A percentile compares a stretch with the other conserved stretches of the same genome.
phyloP scores from a whole-genome alignment of 2,888 invertebrate genomes.

The Rotaria sp. region DNA sequence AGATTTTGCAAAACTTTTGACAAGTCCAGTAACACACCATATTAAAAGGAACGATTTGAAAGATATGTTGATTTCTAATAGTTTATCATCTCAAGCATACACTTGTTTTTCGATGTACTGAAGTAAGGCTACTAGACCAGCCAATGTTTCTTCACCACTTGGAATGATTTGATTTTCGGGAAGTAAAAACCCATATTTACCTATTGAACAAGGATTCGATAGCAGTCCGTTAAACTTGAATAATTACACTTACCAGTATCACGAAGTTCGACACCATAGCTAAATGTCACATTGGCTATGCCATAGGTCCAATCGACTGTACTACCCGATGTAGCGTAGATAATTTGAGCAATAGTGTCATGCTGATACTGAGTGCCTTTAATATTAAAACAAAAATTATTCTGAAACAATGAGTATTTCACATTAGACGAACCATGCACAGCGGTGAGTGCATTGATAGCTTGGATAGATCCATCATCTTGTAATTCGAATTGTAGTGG shows the following conservation, averaged over 20 bases:
- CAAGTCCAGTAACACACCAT: no score
- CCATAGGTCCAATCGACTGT: constrained; percentile 36
- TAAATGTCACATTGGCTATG: constrained; percentile 16
- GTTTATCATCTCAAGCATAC: no score
- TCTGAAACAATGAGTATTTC: background rate
- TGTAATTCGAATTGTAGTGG: constrained; percentile 33
- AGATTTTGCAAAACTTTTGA: no score
- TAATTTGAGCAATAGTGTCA: constrained; percentile 31
- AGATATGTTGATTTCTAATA: no score
- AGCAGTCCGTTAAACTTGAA: background rate
- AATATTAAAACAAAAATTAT: background rate
- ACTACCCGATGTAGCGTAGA: constrained; percentile 34
- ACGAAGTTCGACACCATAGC: constrained; percentile 37
- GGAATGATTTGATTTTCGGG: constrained; percentile 38
- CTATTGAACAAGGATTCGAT: background rate
- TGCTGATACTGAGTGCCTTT: constrained; percentile 29
- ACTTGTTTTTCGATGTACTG: background rate
- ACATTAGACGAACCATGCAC: background rate
- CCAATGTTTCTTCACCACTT: constrained; percentile 34
- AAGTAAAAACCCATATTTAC: constrained; percentile 30
- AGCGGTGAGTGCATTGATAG: background rate
- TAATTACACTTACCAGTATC: constrained; percentile 26
- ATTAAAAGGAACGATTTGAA: no score
- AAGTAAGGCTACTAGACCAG: background rate
- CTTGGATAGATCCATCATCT: background rate